Conservation (phyloP, 2,888 invertebrate genomes). For the Urechis unicinctus region DNA sequence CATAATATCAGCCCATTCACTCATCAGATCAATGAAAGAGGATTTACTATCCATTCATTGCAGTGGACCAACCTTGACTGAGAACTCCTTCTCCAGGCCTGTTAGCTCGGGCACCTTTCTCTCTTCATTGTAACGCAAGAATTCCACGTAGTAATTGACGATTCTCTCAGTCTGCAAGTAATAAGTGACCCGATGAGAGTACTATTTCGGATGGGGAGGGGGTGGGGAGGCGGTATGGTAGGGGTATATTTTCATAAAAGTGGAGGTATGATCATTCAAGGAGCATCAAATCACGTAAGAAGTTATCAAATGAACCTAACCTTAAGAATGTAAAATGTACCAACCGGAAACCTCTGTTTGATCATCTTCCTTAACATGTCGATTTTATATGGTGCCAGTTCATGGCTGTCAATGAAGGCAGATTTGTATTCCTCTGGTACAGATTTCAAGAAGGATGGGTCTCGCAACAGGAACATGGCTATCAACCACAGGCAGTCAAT, state of each 20-base stretch:
- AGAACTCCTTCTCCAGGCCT: too few species aligned
- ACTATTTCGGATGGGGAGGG: too few species aligned
- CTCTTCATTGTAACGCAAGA: not conserved
- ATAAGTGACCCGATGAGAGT: too few species aligned
- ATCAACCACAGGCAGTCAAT: not conserved
- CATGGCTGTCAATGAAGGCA: conserved; percentile 2
- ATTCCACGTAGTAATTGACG: not conserved
- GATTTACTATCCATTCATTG: not conserved
- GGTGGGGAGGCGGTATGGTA: too few species aligned
- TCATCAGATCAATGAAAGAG: too few species aligned
- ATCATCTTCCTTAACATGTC: conserved; percentile 7
- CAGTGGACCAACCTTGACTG: too few species aligned
- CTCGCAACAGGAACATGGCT: conserved; percentile 10
- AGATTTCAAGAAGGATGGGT: conserved; percentile 4
- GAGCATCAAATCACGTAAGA: not conserved
- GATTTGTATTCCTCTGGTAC: conserved; percentile 9
- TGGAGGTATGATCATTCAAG: not conserved
- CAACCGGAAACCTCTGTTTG: conserved; percentile 8
- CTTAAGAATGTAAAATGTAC: not conserved
- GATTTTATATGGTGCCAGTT: conserved; percentile 3
- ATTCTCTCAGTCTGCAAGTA: not conserved
- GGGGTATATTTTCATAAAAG: too few species aligned
- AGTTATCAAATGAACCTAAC: too few species aligned
- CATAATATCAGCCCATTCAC: not conserved
- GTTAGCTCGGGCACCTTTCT: not conserved